A percentile compares a stretch with the other conserved stretches of the same genome.
Evolutionary conservation across 1,140 invertebrate genomes (phyloP).

Genomic region (Conopomorpha cramerella): DNA sequence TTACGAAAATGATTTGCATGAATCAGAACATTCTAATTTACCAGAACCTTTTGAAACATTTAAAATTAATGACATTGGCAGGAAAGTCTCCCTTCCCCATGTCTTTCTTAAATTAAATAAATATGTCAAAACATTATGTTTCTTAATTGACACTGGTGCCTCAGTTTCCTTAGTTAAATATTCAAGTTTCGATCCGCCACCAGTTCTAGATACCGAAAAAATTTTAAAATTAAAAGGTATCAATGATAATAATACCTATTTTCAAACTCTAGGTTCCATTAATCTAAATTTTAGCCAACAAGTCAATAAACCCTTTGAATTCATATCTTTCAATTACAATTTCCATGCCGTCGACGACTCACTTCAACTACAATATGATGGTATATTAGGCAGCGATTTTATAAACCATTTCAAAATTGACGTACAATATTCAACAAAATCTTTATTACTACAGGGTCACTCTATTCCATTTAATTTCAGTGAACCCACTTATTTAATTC

Average conservation of each 20-base stretch:
- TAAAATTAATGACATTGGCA: not conserved
- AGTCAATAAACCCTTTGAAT: not conserved
- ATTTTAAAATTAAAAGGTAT: not conserved
- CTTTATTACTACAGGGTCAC: not conserved
- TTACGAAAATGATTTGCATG: too few relatives aligned
- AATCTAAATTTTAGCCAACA: not conserved
- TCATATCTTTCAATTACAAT: not conserved
- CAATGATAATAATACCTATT: not conserved
- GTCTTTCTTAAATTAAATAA: not conserved
- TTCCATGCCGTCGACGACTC: not conserved
- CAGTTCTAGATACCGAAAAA: not conserved
- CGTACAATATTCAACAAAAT: not conserved
- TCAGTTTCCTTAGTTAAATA: not conserved
- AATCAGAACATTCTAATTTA: too few relatives aligned
- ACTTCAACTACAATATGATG: not conserved
- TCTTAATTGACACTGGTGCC: conserved; percentile 1
- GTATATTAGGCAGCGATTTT: not conserved
- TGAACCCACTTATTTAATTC: not conserved
- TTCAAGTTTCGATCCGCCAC: not conserved
- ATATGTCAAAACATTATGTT: not conserved
- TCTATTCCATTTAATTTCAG: not conserved
- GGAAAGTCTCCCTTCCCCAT: not conserved
- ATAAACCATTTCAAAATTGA: not conserved
- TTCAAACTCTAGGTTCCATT: not conserved
- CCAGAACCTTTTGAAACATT: too few relatives aligned